A percentile compares a stretch with the other conserved stretches of the same genome.
These are phyloP conservation scores for Kryptolebias marmoratus DNA, from an alignment of 2,113 vertebrate species.

Conservation along the genomic window DNA sequence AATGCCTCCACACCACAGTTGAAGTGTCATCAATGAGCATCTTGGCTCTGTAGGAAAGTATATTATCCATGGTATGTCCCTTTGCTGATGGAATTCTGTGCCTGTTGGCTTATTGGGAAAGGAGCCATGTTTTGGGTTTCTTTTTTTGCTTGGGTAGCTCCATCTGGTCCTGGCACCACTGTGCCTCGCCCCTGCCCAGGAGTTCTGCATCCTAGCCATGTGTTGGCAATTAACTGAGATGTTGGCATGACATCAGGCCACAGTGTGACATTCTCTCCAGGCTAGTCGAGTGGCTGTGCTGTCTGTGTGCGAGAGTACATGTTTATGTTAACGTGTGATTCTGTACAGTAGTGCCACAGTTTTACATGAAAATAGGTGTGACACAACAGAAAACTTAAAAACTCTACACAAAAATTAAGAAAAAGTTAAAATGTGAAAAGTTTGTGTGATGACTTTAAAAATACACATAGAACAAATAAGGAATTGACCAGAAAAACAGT, in stretches of 20 bases:
- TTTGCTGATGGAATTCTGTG: constrained; percentile 57
- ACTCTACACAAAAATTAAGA: background rate
- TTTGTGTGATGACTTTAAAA: background rate
- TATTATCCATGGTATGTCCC: constrained; percentile 58
- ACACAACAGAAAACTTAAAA: background rate
- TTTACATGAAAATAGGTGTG: no score
- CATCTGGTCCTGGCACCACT: constrained; percentile 74
- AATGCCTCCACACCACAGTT: constrained; percentile 24
- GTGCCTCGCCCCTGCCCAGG: constrained; percentile 72
- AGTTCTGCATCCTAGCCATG: constrained; percentile 76
- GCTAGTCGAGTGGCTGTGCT: constrained; percentile 62
- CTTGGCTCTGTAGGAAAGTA: constrained; percentile 36
- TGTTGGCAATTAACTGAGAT: constrained; percentile 79
- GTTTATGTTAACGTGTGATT: constrained; percentile 7
- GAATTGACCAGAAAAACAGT: background rate
- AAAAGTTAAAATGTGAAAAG: background rate
- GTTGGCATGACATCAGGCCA: constrained; percentile 63
- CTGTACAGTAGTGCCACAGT: background rate
- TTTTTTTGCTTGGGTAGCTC: constrained; percentile 72
- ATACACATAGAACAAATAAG: background rate
- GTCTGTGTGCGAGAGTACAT: constrained; percentile 22
- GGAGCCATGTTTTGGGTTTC: constrained; percentile 67
- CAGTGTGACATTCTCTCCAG: constrained; percentile 66
- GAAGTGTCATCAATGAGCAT: constrained; percentile 36
- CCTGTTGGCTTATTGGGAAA: constrained; percentile 68